Conservation (phyloP, 2,888 invertebrate genomes). For the Microplitis manilae region DNA sequence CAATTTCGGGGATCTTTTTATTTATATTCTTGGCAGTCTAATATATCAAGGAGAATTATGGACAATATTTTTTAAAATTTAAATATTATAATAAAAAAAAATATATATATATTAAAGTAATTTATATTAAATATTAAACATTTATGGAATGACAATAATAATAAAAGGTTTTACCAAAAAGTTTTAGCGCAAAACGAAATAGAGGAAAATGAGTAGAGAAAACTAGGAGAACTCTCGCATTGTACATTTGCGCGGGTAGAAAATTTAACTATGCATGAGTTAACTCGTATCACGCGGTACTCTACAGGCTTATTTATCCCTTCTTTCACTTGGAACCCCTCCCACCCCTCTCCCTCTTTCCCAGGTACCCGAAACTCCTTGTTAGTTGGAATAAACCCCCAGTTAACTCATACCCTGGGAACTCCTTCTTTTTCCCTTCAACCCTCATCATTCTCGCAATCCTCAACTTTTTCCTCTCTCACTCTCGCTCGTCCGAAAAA, state of each 20-base stretch:
- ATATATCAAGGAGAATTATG: no score
- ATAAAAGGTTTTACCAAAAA: not conserved
- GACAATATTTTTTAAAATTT: not conserved
- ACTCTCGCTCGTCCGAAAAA: not conserved
- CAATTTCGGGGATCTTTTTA: no score
- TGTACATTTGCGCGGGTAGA: constrained; percentile 14
- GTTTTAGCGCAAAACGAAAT: not conserved
- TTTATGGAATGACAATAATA: constrained; percentile 32
- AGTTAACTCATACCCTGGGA: no score
- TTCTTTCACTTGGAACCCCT: no score
- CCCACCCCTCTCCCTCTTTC: not conserved
- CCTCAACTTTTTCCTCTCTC: not conserved
- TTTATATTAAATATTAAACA: constrained; percentile 10
- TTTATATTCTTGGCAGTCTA: no score
- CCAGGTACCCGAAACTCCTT: not conserved
- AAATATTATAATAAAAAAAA: no score
- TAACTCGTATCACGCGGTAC: constrained; percentile 34
- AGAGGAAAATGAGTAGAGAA: not conserved
- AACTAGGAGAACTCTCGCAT: not conserved
- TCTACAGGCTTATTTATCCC: constrained; percentile 5
- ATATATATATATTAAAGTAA: no score
- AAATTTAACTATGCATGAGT: constrained; percentile 38
- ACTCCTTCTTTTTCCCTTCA: not conserved
- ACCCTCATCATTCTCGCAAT: constrained; percentile 5
- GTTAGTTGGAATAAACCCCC: not conserved